These are phyloP conservation scores for Naja naja DNA, from an alignment of 2,113 vertebrate species.

Conservation along the genomic window DNA sequence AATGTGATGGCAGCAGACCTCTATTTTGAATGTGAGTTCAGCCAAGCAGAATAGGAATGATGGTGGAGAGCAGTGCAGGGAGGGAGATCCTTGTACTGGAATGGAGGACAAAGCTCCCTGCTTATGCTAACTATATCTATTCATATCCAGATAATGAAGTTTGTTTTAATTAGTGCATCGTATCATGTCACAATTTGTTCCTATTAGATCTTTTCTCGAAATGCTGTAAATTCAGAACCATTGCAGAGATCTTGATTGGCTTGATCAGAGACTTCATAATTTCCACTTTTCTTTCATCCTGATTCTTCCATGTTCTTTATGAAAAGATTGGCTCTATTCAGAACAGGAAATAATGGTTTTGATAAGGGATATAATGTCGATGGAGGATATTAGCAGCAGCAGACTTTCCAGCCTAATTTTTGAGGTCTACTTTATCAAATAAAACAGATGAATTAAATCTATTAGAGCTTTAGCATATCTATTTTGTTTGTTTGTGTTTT, in stretches of 20 bases:
- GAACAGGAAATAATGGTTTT: neutral
- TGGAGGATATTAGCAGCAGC: neutral
- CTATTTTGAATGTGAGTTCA: too few relatives aligned
- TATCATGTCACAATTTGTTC: neutral
- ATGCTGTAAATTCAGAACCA: neutral
- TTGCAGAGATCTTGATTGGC: neutral
- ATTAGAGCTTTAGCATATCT: neutral
- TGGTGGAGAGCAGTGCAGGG: neutral
- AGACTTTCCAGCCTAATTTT: neutral
- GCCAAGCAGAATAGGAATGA: neutral
- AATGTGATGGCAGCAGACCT: neutral
- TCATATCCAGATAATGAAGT: neutral
- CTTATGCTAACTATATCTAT: neutral
- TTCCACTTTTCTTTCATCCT: neutral
- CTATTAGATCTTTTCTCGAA: neutral
- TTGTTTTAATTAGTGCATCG: neutral
- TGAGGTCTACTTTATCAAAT: neutral
- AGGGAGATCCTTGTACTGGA: too few relatives aligned
- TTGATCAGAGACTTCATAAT: neutral
- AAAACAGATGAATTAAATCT: neutral
- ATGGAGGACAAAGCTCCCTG: neutral
- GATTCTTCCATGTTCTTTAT: neutral
- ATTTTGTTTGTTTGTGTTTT: neutral
- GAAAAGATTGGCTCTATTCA: neutral
- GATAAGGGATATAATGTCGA: neutral